Evolutionary conservation across 2,797 vertebrate genomes (phyloP), one percentile per base, ranked within the genome.

Genomic region (Sorex maritimensis): DNA sequence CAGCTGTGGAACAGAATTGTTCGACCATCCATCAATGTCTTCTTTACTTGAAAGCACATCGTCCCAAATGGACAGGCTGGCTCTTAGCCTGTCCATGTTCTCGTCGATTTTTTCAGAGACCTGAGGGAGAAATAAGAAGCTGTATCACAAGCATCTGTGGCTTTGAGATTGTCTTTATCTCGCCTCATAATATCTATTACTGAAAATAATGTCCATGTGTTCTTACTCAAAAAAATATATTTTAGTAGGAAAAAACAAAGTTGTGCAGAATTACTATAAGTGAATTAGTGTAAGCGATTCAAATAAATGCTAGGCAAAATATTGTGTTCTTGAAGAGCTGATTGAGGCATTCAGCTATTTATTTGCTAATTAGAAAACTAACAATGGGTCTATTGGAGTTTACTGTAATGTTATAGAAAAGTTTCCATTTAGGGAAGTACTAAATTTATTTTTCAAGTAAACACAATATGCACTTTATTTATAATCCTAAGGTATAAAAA

Each of bases 61-160:
- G 21, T 99, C 98, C 99, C 99, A 99, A 0, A 99, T 97, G 12
- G 98, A 97, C 21, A 99, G 13, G 26, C 98, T 98, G 58, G 97
- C 86, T 15, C 98, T 97, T 65, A 99, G 98, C 65, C 96, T 98
- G 77, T 99, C 98, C 0, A 98, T 98, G 96, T 98, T 99, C 46
- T 98, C 98, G 84, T 99, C 99, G 78, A 99, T 98, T 96, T 97
- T 99, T 96, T 99, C 99, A 24, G 99, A 98, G 1, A 98, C 96
- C 99, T 99, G 96, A 94, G 73, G 90, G 30, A 95, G 96, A 95
- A 80, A 68, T 63, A 1, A 85, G 15, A 86, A 65, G 15, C 19
- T 23, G 1, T 1, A 1, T 24, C 72, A 23, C 71, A 69, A 63
- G 87, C 67, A 86, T 21, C 34, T 24, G 86, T 73, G 14, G 1